Conservation (phyloP, 1,140 invertebrate species). For the Dendroctonus ponderosae region DNA sequence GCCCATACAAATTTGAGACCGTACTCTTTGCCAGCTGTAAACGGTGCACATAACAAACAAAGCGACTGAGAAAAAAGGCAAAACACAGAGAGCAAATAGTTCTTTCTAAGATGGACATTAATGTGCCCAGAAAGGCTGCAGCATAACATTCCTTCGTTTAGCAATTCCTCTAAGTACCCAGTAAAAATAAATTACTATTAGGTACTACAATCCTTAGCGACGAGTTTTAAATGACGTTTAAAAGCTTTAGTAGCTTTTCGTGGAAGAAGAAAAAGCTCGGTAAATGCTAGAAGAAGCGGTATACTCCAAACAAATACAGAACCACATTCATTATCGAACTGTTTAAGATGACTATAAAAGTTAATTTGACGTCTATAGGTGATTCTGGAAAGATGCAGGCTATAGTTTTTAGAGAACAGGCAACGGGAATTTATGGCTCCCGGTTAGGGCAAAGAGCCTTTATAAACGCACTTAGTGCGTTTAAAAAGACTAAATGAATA, state of each 20-base stretch:
- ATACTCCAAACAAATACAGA: slow-evolving; percentile 11
- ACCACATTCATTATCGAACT: slow-evolving; percentile 23
- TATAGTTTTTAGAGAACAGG: slow-evolving; percentile 1
- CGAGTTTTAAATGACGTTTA: slow-evolving; percentile 26
- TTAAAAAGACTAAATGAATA: no score
- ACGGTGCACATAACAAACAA: not conserved
- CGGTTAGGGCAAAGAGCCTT: not conserved
- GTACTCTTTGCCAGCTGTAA: not conserved
- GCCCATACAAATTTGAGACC: no score
- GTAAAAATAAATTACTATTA: slow-evolving; percentile 32
- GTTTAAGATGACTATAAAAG: slow-evolving; percentile 28
- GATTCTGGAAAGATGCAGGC: slow-evolving; percentile 7
- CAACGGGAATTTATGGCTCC: not conserved
- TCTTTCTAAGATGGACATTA: slow-evolving; percentile 21
- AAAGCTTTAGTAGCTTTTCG: slow-evolving; percentile 15
- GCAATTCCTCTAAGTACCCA: slow-evolving; percentile 20
- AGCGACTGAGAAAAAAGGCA: not conserved
- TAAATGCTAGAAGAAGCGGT: slow-evolving; percentile 2
- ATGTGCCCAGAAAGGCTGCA: slow-evolving; percentile 2
- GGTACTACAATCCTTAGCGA: slow-evolving; percentile 25
- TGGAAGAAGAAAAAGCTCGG: slow-evolving; percentile 8
- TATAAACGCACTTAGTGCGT: no score
- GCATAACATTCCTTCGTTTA: slow-evolving; percentile 6
- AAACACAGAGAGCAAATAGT: slow-evolving; percentile 21
- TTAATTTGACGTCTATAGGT: slow-evolving; percentile 6